Evolutionary conservation across 1,140 invertebrate genomes (phyloP), one percentile per base, ranked within the genome.

Genomic region (Polypedilum vanderplanki): DNA sequence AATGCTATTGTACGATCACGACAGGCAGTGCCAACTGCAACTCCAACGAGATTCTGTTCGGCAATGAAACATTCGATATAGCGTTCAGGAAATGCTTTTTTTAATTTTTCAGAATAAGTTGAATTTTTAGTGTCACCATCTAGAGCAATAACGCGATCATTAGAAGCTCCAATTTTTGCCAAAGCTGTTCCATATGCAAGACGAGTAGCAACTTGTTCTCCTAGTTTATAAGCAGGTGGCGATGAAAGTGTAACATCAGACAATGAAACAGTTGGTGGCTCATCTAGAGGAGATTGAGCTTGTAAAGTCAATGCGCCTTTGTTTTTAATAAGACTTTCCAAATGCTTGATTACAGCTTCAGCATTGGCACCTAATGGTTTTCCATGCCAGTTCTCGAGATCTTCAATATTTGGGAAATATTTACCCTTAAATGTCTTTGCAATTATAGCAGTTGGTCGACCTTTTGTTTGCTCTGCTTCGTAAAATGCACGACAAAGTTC

Each of bases 101-200:
- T 92, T 73, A 99, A 88, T 82, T 96, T 97, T 75, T 97, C 93
- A 18, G 97, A 93, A 83, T 91, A 99, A 0, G 98, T 99, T 0
- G 97, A 99, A 83, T 99, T 99, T 84, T 98, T 99, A 41, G 96
- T 98, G 81, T 99, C 98, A 74, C 93, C 96, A 83, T 98, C 97
- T 73, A 98, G 82, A 74, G 93, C 95, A 80, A 98, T 89, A 7
- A 99, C 94, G 75, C 95, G 83, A 17, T 87, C 79, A 83, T 96
- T 97, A 76, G 86, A 90, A 76, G 93, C 88, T 0, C 92, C 97
- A 75, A 93, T 86, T 85, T 99, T 99, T 18, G 91, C 91, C 20
- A 99, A 84, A 40, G 93, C 98, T 75, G 88, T 93, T 3, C 97
- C 98, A 84, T 99, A 99, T 3, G 98, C 97, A 33, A 92, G 82